Conservation (phyloP, 1,140 invertebrate species). For the Pseudachorutes palmiensis region DNA sequence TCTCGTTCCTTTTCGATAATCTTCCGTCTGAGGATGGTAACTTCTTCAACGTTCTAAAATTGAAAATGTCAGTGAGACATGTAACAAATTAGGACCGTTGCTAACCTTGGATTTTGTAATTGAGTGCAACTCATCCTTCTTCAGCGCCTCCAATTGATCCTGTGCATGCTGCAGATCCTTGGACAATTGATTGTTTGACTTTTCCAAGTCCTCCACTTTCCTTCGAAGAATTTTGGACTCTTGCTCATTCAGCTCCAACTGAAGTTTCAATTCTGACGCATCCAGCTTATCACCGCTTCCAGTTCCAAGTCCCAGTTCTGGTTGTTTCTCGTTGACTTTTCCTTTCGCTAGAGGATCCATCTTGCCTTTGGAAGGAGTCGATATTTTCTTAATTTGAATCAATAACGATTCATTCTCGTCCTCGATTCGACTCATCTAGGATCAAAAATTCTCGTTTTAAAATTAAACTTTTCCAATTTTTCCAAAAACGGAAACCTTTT, state of each 20-base stretch:
- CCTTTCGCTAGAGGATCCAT: conserved; percentile 57
- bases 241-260: conserved; percentile 79
- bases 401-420: conserved; percentile 88
- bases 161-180: conserved; percentile 68
- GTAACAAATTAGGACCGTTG: conserved; percentile 12
- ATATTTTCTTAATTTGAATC: conserved; percentile 89
- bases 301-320: conserved; percentile 3
- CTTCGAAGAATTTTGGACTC: conserved; percentile 57
- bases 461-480: not conserved
- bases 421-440: conserved; percentile 56
- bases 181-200: conserved; percentile 63
- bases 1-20: conserved; percentile 74
- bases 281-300: conserved; percentile 61
- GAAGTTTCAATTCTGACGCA: conserved; percentile 62
- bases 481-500: too few species aligned
- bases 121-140: conserved; percentile 17
- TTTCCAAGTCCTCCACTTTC: conserved; percentile 75
- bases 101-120: conserved; percentile 37
- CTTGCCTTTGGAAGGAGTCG: conserved; percentile 59
- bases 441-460: conserved; percentile 9
- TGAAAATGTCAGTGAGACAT: conserved; percentile 6
- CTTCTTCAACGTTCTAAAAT: conserved; percentile 52
- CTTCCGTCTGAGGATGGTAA: conserved; percentile 61
- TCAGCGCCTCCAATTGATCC: conserved; percentile 50
- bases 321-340: conserved; percentile 52